Base-by-base conservation (phyloP, 2,888 invertebrate genomes). In the Thalpophila matura region DNA sequence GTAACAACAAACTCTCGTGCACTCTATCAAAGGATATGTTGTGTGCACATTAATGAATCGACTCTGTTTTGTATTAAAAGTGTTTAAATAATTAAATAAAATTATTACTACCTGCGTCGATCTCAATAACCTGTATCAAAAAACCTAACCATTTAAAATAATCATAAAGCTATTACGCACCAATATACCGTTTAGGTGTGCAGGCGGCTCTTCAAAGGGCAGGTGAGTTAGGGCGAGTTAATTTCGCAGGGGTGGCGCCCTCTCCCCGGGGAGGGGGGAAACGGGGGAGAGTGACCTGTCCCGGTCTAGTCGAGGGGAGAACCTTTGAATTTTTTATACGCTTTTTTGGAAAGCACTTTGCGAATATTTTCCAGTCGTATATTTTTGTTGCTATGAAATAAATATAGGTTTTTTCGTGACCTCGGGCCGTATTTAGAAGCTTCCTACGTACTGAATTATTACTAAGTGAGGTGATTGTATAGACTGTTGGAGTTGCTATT, bases 161-260 rank as follows among this genome's bases (percentile, higher is more conserved):
- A 20, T 68, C 18, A 20, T 42, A 47, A 12, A 35, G 29, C n/a
- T 73, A 77, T 77, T 72, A 57, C 40, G 24, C 26, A 71, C 80
- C 83, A 85, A 75, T 71, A 79, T 78, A 70, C 49, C 81, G 69
- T 81, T 76, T 61, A 75, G 80, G 77, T 84, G 86, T 89, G 72
- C 88, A 74, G 76, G 65, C 88, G 86, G 86, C 85, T 87, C 86
- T 89, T 89, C 89, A 92, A 92, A 92, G 90, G 88, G 85, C 93
- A 93, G 94, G 94, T 93, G 89, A 88, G 86, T 64, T 64, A 85
- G 89, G 89, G 89, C 76, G 88, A 87, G 89, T 86, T 88, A 89
- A 89, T 88, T 88, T 85, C 63, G 68, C 74, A 79, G 83, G 85
- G 86, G 85, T 66, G 79, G 74, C 72, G 62, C 81, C 79, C 78